Base-by-base conservation (phyloP, 2,113 vertebrate species). In the Sinocyclocheilus anshuiensis region DNA sequence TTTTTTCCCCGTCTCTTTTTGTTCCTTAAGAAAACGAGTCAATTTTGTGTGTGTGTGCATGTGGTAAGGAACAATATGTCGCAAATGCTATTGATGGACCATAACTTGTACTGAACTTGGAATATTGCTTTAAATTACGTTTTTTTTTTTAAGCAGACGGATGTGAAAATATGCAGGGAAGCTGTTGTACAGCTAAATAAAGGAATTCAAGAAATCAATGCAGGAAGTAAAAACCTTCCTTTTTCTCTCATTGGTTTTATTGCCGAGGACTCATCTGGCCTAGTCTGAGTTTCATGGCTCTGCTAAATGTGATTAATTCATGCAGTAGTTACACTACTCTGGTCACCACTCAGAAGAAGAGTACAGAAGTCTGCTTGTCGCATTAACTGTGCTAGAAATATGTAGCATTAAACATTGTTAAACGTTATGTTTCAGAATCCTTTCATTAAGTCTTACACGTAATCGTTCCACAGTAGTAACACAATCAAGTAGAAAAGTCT, bases 281-380 rank as follows among this genome's bases (percentile, higher is more conserved):
- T 33, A 53, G 91, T 85, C 85, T 91, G 90, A 80, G 88, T 92
- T 91, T 92, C 93, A 92, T 92, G 92, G 92, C 93, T 93, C 90
- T 90, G 90, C 92, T 91, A 92, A 93, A 94, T 92, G 92, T 92
- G 93, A 94, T 90, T 86, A 92, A 94, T 92, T 91, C 90, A 83
- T 84, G 82, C 89, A 84, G 88, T 89, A 87, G 84, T 36, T 42
- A 15, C 74, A 87, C 84, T 86, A 90, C 91, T 93, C 90, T 88
- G 89, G 92, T 91, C 84, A 76, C 87, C 84, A 88, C 84, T 82
- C 87, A 29, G 61, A 87, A 26, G 85, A 86, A 85, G 88, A 85
- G 87, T 91, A 88, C 85, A 89, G 89, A 88, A 86, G 86, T 88
- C 87, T 85, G 90, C 86, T 42, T 67, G 84, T 57, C 55, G 3